Percentiles rank a stretch among this genome's conserved stretches.
Conservation (phyloP, 2,797 vertebrate species). For the Tokudaia muenninki region DNA sequence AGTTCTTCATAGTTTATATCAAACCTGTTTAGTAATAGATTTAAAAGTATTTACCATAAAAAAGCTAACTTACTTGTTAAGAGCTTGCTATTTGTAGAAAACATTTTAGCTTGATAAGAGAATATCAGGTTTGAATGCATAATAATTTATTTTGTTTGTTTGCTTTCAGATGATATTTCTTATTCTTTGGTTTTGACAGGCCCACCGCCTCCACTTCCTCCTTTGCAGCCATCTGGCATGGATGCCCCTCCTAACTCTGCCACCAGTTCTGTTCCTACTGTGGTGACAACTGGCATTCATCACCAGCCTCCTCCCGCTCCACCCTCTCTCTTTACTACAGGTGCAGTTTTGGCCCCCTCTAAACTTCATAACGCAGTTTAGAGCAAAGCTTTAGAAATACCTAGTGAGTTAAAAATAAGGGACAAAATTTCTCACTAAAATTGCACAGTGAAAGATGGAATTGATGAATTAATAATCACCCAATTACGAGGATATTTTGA, state of each 20-base stretch:
- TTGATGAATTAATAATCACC: slow-evolving; percentile 5
- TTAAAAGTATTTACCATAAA: slow-evolving; percentile 36
- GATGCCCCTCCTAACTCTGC: slow-evolving; percentile 97
- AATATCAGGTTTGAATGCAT: slow-evolving; percentile 68
- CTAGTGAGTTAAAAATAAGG: not conserved
- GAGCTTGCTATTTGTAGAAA: slow-evolving; percentile 58
- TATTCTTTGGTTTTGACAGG: slow-evolving; percentile 89
- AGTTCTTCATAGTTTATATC: slow-evolving; percentile 8
- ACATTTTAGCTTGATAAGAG: slow-evolving; percentile 66
- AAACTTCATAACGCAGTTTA: slow-evolving; percentile 38
- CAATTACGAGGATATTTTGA: not conserved
- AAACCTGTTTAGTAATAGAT: slow-evolving; percentile 50
- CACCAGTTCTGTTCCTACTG: slow-evolving; percentile 96
- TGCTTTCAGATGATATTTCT: slow-evolving; percentile 85
- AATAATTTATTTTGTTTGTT: slow-evolving; percentile 84
- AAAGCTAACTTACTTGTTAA: slow-evolving; percentile 58
- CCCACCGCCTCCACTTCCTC: slow-evolving; percentile 96
- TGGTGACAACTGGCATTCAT: slow-evolving; percentile 96
- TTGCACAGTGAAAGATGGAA: not conserved
- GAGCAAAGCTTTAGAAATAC: slow-evolving; percentile 57
- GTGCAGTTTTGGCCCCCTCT: slow-evolving; percentile 89
- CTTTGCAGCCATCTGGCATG: slow-evolving; percentile 96
- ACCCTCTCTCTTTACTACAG: slow-evolving; percentile 93
- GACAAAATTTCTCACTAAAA: slow-evolving; percentile 54
- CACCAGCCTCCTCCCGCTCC: slow-evolving; percentile 93